Percentiles rank a stretch among this genome's conserved stretches.
These are phyloP conservation scores for Pseudolaguvia tuberculata DNA, from an alignment of 2,113 vertebrate genomes.

Conservation along the genomic window DNA sequence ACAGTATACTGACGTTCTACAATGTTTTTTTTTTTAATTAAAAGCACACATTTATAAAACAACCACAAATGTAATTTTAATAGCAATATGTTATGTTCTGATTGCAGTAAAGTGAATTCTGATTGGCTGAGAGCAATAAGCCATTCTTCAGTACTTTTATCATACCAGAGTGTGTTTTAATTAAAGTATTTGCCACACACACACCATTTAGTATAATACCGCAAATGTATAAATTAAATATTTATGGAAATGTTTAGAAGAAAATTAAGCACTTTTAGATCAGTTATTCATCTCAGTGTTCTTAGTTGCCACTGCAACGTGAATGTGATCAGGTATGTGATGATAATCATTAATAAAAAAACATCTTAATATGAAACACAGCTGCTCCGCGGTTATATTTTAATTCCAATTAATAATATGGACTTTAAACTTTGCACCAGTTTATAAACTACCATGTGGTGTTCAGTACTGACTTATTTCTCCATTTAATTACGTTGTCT, in stretches of 20 bases:
- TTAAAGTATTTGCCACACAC: not conserved
- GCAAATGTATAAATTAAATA: not conserved
- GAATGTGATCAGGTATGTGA: not conserved
- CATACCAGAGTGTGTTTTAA: not conserved
- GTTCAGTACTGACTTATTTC: not conserved
- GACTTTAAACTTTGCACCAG: not conserved
- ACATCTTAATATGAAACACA: too few species aligned
- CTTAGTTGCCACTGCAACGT: not conserved
- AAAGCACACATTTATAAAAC: too few species aligned
- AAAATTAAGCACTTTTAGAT: not conserved
- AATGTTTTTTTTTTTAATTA: not conserved
- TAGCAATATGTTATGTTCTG: not conserved
- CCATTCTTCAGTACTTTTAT: too few species aligned
- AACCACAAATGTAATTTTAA: not conserved
- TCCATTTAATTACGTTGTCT: not conserved
- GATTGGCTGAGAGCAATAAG: not conserved
- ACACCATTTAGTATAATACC: not conserved
- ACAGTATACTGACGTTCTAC: not conserved
- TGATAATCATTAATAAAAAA: not conserved
- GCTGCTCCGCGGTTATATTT: too few species aligned
- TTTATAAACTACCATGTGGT: not conserved
- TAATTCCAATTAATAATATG: too few species aligned
- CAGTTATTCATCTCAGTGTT: not conserved
- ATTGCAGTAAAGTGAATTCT: not conserved
- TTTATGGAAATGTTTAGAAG: not conserved